Base-by-base conservation (phyloP, 2,888 invertebrate species). In the Nudaria mundana region DNA sequence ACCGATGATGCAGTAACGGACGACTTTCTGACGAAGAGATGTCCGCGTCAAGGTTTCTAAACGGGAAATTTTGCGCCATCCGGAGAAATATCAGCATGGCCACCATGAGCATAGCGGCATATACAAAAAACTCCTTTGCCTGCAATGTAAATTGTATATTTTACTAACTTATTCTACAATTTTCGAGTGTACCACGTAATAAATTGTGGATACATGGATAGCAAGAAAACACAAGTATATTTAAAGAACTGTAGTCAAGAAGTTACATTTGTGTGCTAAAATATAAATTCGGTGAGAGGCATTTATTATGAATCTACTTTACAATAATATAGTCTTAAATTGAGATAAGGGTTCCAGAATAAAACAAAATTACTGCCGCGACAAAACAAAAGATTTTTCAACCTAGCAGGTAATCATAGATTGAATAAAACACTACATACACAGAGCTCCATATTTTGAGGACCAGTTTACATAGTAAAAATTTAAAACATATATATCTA, bases 81-180 rank as follows among this genome's bases (percentile, higher is more conserved):
- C 84, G 79, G 24, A 90, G 78, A 58, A 92, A 92, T 18, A 93
- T 51, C 30, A 93, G 57, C 91, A 94, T 94, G 34, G 93, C 94
- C 0, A 90, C 66, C 1, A 91, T 82, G 78, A 95, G 92, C 33
- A 94, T 77, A 3, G 81, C 85, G 2, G 94, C 93, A 73, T 94
- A 95, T 30, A 94, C 85, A 76, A 94, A 94, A 71, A 94, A 94
- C 66, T 94, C 94, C 32, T 90, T 82, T 0, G 93, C 92, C 94
- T 95, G 80, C 30, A 81, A 81, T 39, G 10, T n/a, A n/a, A n/a
- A n/a, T n/a, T n/a, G n/a, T n/a, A n/a, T n/a, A n/a, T n/a, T n/a
- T n/a, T n/a, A n/a, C n/a, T n/a, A n/a, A n/a, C n/a, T n/a, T n/a
- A n/a, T n/a, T n/a, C n/a, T n/a, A n/a, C n/a, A n/a, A n/a, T n/a